These are phyloP conservation scores for Daphoenositta chrysoptera DNA, from an alignment of 2,113 vertebrate genomes.

Conservation along the genomic window DNA sequence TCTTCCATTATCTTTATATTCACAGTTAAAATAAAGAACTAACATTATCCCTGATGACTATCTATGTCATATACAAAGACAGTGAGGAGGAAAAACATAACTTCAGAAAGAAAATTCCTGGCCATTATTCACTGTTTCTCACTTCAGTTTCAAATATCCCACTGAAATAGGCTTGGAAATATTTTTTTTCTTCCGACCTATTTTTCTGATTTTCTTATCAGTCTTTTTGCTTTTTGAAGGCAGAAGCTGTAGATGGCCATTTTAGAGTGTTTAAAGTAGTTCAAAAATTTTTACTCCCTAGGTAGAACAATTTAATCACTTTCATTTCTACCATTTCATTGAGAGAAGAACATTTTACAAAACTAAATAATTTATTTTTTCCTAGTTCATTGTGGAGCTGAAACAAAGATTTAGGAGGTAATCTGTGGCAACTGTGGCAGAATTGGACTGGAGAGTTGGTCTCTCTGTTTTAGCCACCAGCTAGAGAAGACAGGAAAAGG, in stretches of 20 bases:
- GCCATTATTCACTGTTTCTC: constrained; percentile 16
- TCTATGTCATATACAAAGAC: constrained; percentile 36
- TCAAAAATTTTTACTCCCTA: background rate
- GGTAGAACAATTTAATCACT: background rate
- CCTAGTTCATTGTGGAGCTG: background rate
- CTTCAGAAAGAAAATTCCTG: constrained; percentile 33
- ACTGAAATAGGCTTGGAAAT: background rate
- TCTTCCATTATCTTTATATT: constrained; percentile 67
- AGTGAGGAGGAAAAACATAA: background rate
- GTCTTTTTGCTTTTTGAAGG: background rate
- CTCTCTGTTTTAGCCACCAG: background rate
- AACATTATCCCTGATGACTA: constrained; percentile 44
- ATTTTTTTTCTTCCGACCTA: background rate
- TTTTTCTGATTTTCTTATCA: background rate
- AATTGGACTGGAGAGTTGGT: background rate
- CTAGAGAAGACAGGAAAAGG: background rate
- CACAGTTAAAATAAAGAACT: constrained; percentile 37
- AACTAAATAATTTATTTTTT: background rate
- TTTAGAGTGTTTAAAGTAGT: background rate
- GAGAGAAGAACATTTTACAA: background rate
- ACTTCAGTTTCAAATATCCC: background rate
- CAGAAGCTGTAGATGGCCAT: background rate
- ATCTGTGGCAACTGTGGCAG: background rate
- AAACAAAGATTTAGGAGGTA: background rate
- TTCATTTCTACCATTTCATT: background rate